Evolutionary conservation across 2,888 invertebrate species (phyloP).

Genomic region (Ochlodes sylvanus): DNA sequence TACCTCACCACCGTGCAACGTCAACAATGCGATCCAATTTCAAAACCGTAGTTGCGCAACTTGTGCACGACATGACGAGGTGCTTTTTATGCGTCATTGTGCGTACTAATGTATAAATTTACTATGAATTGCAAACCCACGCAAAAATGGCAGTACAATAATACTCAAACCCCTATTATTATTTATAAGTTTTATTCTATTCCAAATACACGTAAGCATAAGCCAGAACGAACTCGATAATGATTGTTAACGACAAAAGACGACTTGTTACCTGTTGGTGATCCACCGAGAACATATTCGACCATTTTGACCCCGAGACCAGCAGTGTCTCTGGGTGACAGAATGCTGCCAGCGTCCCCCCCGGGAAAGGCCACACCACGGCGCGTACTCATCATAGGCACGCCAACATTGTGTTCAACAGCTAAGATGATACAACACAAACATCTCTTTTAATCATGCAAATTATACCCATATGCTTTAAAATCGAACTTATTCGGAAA

Average conservation of each 20-base stretch:
- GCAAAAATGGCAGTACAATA: slow-evolving; percentile 6
- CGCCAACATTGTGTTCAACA: slow-evolving; percentile 79
- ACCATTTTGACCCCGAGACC: slow-evolving; percentile 99
- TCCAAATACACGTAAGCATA: too few relatives aligned
- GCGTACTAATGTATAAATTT: neutral
- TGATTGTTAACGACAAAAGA: too few relatives aligned
- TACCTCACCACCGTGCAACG: neutral
- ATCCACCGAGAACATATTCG: slow-evolving; percentile 97
- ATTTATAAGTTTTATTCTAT: too few relatives aligned
- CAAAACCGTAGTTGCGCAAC: slow-evolving; percentile 1
- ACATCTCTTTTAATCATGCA: neutral
- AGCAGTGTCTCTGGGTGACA: slow-evolving; percentile 94
- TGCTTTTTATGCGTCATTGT: neutral
- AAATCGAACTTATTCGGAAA: too few relatives aligned
- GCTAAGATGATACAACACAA: slow-evolving; percentile 49
- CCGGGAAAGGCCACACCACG: slow-evolving; percentile 88
- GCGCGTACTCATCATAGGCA: slow-evolving; percentile 89
- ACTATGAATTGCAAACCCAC: neutral
- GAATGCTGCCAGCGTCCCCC: slow-evolving; percentile 86
- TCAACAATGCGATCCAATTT: slow-evolving; percentile 1
- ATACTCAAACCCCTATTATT: too few relatives aligned
- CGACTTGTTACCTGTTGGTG: slow-evolving; percentile 87
- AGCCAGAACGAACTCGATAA: too few relatives aligned
- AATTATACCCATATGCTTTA: too few relatives aligned
- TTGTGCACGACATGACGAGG: neutral